A percentile compares a stretch with the other conserved stretches of the same genome.
phyloP scores from a whole-genome alignment of 2,797 vertebrate species.

The Setipinna tenuifilis region DNA sequence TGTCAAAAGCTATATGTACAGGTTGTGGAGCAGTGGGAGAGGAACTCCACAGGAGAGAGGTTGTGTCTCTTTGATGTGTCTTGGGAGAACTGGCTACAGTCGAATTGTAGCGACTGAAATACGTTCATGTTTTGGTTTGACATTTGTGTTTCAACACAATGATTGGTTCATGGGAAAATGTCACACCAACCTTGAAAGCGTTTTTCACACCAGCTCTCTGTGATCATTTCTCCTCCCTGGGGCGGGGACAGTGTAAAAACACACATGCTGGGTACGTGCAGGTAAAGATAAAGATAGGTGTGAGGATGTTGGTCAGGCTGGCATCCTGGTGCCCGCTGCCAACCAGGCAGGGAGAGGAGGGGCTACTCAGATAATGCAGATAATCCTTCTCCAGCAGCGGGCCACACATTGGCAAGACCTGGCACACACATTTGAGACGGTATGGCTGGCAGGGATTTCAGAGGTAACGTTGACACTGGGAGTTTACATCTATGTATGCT shows the following conservation, averaged over 20 bases:
- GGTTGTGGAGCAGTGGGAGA: too few species aligned
- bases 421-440: not conserved
- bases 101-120: not conserved
- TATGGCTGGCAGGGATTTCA: not conserved
- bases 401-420: not conserved
- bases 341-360: slow-evolving; percentile 6
- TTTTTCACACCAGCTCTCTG: slow-evolving; percentile 5
- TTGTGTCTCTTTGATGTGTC: too few species aligned
- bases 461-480: not conserved
- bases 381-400: not conserved
- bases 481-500: not conserved
- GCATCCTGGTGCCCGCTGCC: not conserved
- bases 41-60: too few species aligned
- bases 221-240: not conserved
- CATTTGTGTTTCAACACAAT: not conserved
- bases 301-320: not conserved
- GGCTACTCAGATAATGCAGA: not conserved
- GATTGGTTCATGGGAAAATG: not conserved
- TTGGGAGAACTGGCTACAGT: not conserved
- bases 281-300: not conserved
- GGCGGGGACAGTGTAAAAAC: not conserved
- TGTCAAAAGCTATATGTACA: too few species aligned
- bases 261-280: too few species aligned
- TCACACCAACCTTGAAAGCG: not conserved
- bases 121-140: too few species aligned